Evolutionary conservation across 2,113 vertebrate species (phyloP).

Genomic region (Phoenicopterus ruber): DNA sequence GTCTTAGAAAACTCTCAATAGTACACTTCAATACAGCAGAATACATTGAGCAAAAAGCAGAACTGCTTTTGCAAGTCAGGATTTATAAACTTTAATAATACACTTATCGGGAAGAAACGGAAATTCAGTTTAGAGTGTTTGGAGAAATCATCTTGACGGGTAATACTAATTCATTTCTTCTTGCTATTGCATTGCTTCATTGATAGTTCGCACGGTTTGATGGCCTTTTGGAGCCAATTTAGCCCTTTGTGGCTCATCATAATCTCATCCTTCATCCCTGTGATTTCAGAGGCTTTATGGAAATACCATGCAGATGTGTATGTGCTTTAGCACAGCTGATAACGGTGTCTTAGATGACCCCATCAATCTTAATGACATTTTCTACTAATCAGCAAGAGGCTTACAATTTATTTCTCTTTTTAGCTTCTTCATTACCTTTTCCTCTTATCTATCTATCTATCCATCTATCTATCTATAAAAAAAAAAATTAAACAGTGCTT

Average conservation of each 20-base stretch:
- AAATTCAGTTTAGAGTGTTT: neutral
- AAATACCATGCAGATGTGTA: conserved; percentile 44
- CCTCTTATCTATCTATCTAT: neutral
- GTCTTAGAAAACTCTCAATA: neutral
- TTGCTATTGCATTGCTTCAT: neutral
- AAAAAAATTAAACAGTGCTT: neutral
- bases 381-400: conserved; percentile 50
- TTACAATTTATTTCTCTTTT: conserved; percentile 25
- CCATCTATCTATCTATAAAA: neutral
- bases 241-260: conserved; percentile 38
- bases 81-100: conserved; percentile 59
- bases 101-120: neutral
- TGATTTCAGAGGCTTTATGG: conserved; percentile 58
- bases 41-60: neutral
- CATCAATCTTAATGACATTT: conserved; percentile 58
- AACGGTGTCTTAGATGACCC: conserved; percentile 24
- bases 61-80: conserved; percentile 33
- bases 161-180: conserved; percentile 21
- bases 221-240: conserved; percentile 42
- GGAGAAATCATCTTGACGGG: conserved; percentile 1
- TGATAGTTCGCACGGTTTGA: neutral
- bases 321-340: conserved; percentile 15
- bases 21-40: neutral
- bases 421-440: conserved; percentile 35
- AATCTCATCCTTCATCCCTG: conserved; percentile 53